Conservation (phyloP, 2,797 vertebrate species). For the Thripadectes ignobilis region DNA sequence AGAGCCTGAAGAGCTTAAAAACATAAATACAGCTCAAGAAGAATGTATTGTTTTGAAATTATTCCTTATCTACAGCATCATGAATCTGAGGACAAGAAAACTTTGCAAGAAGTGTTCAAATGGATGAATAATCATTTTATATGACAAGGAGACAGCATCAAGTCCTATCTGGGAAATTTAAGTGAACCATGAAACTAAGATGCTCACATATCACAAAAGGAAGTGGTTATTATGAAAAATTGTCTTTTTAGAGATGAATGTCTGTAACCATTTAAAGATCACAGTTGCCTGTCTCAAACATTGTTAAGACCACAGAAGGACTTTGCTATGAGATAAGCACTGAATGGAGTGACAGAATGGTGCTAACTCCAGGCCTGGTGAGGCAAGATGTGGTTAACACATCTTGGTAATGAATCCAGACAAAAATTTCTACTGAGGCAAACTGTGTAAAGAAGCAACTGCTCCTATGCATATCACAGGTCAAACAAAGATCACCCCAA, state of each 20-base stretch:
- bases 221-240: background rate
- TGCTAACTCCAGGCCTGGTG: background rate
- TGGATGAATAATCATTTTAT: background rate
- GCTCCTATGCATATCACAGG: background rate
- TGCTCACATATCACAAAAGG: background rate
- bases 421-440: background rate
- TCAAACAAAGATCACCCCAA: background rate
- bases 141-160: background rate
- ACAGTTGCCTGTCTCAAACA: background rate
- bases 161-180: background rate
- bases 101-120: background rate
- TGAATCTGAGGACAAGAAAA: background rate
- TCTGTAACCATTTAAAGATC: background rate
- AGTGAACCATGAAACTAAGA: background rate
- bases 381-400: background rate
- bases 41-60: background rate
- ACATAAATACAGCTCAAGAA: background rate
- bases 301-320: background rate
- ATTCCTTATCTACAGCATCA: background rate
- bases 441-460: rapidly evolving
- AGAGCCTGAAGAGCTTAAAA: background rate
- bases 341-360: background rate
- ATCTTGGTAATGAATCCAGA: background rate
- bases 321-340: background rate
- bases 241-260: background rate